Percentiles rank a stretch among this genome's conserved stretches.
phyloP scores from a whole-genome alignment of 2,797 vertebrate species.

The Enteromius trimaculatus region DNA sequence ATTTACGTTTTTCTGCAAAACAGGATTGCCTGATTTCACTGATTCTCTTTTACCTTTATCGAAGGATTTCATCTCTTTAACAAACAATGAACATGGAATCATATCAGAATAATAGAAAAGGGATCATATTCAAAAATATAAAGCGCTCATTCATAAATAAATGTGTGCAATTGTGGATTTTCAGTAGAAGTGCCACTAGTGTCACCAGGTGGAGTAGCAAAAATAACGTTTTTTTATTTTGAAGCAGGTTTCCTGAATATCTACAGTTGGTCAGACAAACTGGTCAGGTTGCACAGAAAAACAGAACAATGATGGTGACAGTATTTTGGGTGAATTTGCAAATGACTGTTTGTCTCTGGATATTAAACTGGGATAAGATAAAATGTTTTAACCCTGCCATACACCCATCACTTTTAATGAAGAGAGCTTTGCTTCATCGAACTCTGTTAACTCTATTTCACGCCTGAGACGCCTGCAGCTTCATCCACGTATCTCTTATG shows the following conservation, averaged over 20 bases:
- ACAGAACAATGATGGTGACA: neutral
- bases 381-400: neutral
- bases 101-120: slow-evolving; percentile 1
- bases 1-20: neutral
- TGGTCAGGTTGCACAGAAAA: too few relatives aligned
- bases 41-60: neutral
- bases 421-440: slow-evolving; percentile 11
- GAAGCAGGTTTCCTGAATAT: neutral
- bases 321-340: neutral
- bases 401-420: neutral
- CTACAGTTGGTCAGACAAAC: neutral
- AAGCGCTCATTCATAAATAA: too few relatives aligned
- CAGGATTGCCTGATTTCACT: neutral
- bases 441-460: neutral
- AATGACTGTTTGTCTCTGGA: neutral
- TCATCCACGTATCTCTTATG: neutral
- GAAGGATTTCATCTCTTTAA: neutral
- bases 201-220: neutral
- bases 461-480: neutral
- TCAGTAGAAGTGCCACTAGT: neutral
- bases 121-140: neutral
- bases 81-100: slow-evolving; percentile 10
- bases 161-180: neutral
- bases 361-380: neutral
- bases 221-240: neutral